phyloP scores from a whole-genome alignment of 2,888 invertebrate species.

The Dyspetes luteomarginatus region DNA sequence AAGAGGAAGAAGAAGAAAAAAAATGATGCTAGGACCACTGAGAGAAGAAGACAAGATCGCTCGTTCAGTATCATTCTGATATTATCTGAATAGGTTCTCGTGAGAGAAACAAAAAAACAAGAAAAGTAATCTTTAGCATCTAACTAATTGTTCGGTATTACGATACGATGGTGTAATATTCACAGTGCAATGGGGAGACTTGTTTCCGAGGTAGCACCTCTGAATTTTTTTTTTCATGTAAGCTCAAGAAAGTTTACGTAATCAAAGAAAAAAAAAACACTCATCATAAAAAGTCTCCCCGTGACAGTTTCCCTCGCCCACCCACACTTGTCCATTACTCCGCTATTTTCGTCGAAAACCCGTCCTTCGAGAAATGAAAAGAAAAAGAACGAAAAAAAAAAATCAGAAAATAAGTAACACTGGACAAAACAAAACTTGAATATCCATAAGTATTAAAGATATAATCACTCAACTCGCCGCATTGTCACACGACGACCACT shows the following conservation, averaged over 20 bases:
- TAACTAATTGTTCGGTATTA: constrained; percentile 74
- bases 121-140: constrained; percentile 75
- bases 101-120: constrained; percentile 44
- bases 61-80: constrained; percentile 61
- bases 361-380: constrained; percentile 55
- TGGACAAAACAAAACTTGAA: constrained; percentile 47
- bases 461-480: constrained; percentile 65
- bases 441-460: constrained; percentile 62
- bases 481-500: constrained; percentile 62
- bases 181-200: constrained; percentile 63
- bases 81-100: constrained; percentile 61
- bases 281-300: constrained; percentile 14
- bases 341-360: constrained; percentile 55
- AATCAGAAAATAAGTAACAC: constrained; percentile 11
- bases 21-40: no score
- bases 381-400: constrained; percentile 8
- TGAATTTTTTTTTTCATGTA: constrained; percentile 25
- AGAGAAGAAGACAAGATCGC: constrained; percentile 56
- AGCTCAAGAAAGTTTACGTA: constrained; percentile 37
- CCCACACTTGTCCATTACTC: constrained; percentile 43
- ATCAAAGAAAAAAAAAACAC: constrained; percentile 7
- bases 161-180: constrained; percentile 62
- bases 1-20: constrained; percentile 58
- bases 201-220: constrained; percentile 40
- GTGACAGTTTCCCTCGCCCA: constrained; percentile 41